Evolutionary conservation across 2,888 invertebrate genomes (phyloP).

Genomic region (Seira ritae): DNA sequence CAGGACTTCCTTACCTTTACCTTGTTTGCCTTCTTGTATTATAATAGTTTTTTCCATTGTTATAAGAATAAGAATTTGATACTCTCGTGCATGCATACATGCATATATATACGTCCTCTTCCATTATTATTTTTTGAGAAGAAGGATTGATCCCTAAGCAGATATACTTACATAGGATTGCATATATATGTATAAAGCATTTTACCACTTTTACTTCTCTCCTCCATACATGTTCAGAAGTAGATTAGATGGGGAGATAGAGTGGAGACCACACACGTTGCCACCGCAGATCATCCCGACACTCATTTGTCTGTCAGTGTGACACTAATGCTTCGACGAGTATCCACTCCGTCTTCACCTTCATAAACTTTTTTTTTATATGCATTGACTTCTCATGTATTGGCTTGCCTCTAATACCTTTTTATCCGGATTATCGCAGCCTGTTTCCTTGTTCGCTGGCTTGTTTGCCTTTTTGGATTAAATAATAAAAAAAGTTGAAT

Average conservation of each 20-base stretch:
- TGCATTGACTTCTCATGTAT: neutral
- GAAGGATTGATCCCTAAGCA: conserved; percentile 39
- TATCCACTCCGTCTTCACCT: conserved; percentile 68
- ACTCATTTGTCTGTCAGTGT: conserved; percentile 74
- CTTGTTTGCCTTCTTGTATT: no score
- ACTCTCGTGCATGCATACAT: no score
- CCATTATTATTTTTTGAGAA: conserved; percentile 40
- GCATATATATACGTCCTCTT: neutral
- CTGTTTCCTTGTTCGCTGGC: conserved; percentile 12
- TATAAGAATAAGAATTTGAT: neutral
- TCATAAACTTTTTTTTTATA: conserved; percentile 40
- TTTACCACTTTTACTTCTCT: conserved; percentile 4
- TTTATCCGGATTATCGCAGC: conserved; percentile 58
- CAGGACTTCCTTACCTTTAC: no score
- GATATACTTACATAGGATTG: neutral
- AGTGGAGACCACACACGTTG: conserved; percentile 72
- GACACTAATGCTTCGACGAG: conserved; percentile 72
- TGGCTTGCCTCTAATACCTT: conserved; percentile 37
- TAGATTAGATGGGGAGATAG: conserved; percentile 62
- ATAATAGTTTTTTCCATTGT: neutral
- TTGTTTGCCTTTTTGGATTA: no score
- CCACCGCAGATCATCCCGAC: conserved; percentile 73
- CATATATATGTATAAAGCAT: conserved; percentile 27
- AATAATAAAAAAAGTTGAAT: conserved; percentile 4
- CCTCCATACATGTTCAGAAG: conserved; percentile 38